Base-by-base conservation (phyloP, 2,797 vertebrate genomes). In the Ceyx erithaca region DNA sequence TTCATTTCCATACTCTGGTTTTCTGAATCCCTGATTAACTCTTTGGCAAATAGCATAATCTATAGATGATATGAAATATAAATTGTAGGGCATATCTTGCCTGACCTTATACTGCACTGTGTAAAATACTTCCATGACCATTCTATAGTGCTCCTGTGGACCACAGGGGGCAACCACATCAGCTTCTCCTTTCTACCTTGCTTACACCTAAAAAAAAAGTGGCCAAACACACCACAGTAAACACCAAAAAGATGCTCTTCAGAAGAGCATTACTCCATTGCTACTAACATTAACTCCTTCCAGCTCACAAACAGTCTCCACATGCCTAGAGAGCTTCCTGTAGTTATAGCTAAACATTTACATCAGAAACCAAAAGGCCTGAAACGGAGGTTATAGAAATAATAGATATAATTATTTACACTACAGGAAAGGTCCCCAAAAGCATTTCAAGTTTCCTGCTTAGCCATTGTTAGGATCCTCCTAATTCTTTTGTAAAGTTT, bases 1-100 rank as follows among this genome's bases (percentile, higher is more conserved):
- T 97, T 97, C 96, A 97, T 97, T 97, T 97, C 95, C 94, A 87
- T 91, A 87, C 92, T 91, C 73, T 12, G 85, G 84, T 95, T 96
- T 97, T 96, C 82, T 92, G 95, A 97, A 97, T 94, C 71, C 93
- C 84, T 95, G 94, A 96, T 97, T 96, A 97, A 92, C 43, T 93
- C 91, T 96, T 92, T 92, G 93, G 95, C 94, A 97, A 97, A 95
- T 20, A 89, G 81, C 82, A 90, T 93, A 93, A 63, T 85, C 91
- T 93, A 93, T 66, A 71, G 92, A 94, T 69, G 70, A 90, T 92
- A 95, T 86, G 93, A 97, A 96, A 96, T 87, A 69, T 55, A 96
- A 97, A 85, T 30, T 91, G 90, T 77, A 87, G 95, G 93, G 86
- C 87, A 63, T 30, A 63, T 92, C 92, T 97, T 93, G 93, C 93